Evolutionary conservation across 2,888 invertebrate species (phyloP), one percentile per base, ranked within the genome.

Genomic region (Orchesella flavescens): DNA sequence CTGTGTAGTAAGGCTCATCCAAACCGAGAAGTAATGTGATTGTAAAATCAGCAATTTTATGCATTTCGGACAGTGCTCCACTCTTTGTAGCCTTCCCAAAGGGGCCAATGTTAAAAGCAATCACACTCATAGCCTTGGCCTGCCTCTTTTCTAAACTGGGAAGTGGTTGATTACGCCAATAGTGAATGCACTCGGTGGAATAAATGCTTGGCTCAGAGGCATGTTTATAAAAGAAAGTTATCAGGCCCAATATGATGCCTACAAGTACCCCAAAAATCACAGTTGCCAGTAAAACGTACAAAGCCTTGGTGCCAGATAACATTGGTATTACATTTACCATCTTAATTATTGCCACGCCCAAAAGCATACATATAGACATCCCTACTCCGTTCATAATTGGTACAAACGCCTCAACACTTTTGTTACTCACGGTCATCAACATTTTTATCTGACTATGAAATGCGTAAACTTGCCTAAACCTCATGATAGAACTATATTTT

Each of bases 371-470:
- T n/a, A 74, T 74, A 0, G 24, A 21, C 63, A 74, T 74, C 1
- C 63, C 74, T 2, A 63, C 63, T 7, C 24, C 17, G n/a, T 46
- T 65, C 63, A 74, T 63, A 5, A 74, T 63, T n/a, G 74, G 74
- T 12, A 74, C 49, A n/a, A 24, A 74, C 1, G 61, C 12, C 15
- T 46, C 61, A 1, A 74, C 74, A n/a, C 63, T 53, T 61, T 74
- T 49, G 10, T 74, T 74, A 24, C 74, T 74, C 1, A 74, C 63
- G 0, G 74, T 74, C 2, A 74, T 74, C 10, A 74, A 23, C 74
- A 74, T 74, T 1, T 49, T 46, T 1, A 61, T 23, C 63, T 63
- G 74, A 23, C 21, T 63, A 24, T 74, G 74, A 5, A 74, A 24
- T 10, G n/a, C 19, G 24, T 19, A 24, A 0, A 49, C 74, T 13